Base-by-base conservation (phyloP, 2,888 invertebrate species). In the Volucella bombylans region DNA sequence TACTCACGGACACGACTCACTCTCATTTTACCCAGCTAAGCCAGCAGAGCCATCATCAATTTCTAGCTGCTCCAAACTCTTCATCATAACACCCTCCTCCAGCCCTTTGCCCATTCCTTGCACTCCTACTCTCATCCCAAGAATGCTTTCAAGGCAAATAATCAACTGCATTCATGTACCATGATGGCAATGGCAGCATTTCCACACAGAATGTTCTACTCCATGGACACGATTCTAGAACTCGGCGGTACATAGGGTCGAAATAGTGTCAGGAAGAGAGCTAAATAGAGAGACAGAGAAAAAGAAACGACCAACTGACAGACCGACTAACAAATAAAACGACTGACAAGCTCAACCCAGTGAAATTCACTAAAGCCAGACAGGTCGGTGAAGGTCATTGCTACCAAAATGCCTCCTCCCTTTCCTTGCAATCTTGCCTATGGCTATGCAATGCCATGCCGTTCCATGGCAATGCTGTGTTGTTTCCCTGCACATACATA, bases 381-480 rank as follows among this genome's bases (percentile, higher is more conserved):
- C 91, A 91, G 90, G 90, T 91, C 91, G 91, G 91, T 91, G 91
- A 91, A 91, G 91, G 91, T 91, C 91, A 91, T 91, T 91, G 91
- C 91, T 91, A 91, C 91, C 91, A 91, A 90, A 90, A 89, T 90
- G 88, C 89, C 90, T 90, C 90, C 90, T 89, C 90, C 89, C 90
- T 89, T 90, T 90, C 89, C 89, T 90, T 89, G 71, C 88, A 88
- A 88, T 89, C 87, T 87, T 87, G 87, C 80, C 77, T 74, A 82
- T 82, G 38, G 52, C 77, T 83, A 77, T 52, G 23, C 82, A 64
- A 74, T 67, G 62, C 52, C 49, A 45, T 82, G 83, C 61, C 47
- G 65, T 62, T 86, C 73, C 57, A 41, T 71, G 65, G 71, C 50
- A 38, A 64, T 43, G 47, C 18, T 50, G 49, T n/a, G 12, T 41